Evolutionary conservation across 2,888 invertebrate genomes (phyloP), one percentile per base, ranked within the genome.

Genomic region (Matsumyia berberina): DNA sequence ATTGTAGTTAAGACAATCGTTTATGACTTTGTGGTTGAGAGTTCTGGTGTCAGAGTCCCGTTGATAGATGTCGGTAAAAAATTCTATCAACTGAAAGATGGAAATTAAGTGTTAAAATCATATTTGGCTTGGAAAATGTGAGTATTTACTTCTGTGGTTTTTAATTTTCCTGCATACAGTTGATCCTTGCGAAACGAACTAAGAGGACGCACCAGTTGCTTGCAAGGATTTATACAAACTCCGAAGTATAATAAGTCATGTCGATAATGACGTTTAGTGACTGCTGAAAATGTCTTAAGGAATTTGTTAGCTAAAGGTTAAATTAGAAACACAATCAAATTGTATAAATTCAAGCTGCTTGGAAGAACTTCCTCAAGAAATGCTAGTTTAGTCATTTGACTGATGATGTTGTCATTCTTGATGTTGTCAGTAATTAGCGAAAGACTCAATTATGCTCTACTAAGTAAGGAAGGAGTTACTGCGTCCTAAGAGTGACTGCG

Each of bases 171-270:
- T 2, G 80, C 70, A 33, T 87, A 86, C 0, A 86, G 79, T 29
- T 87, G 86, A 5, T 88, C 85, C 15, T 86, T 55, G 11, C 87
- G 87, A 24, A 79, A 86, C 33, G 70, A 53, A 37, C 72, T 74
- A 0, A 88, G 64, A 0, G 87, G 55, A 11, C 72, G 70, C 0
- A 89, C 19, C 0, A 66, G 17, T 0, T 76, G 66, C 35, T 87
- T 87, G 67, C 90, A 90, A n/a, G 73, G 86, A 35, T 89, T 87
- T 39, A 90, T 64, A 58, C 90, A 90, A 0, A 90, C 88, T 1
- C 90, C 90, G 73, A 90, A 87, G 39, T 89, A 88, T 0, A 90
- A 66, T 33, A 79, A 88, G 87, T 90, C 90, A 74, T 89, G 90
- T 0, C 89, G 87, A 60, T 86, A 90, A 11, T 88, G 86, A 57